A percentile compares a stretch with the other conserved stretches of the same genome.
Conservation (phyloP, 2,797 vertebrate genomes). For the Thunnus albacares region DNA sequence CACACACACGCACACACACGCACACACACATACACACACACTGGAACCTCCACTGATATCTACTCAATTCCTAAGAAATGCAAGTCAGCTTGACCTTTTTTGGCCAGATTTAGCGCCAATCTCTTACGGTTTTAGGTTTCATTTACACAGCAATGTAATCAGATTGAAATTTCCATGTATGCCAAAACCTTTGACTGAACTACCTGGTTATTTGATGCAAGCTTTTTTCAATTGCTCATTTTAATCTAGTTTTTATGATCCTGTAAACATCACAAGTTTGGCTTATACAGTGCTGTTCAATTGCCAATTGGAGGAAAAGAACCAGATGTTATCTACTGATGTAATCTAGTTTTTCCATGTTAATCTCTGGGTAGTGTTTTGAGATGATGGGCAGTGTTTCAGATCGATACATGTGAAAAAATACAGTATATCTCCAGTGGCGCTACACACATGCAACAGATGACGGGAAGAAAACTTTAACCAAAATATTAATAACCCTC, state of each 20-base stretch:
- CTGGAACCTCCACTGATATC: too few relatives aligned
- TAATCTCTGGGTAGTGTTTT: background rate
- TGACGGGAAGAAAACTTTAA: background rate
- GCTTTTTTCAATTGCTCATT: background rate
- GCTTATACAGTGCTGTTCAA: background rate
- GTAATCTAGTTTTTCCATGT: background rate
- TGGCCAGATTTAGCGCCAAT: background rate
- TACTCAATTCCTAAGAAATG: background rate
- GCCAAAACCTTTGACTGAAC: background rate
- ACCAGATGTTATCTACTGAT: background rate
- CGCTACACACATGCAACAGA: background rate
- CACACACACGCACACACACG: background rate
- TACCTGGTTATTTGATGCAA: background rate
- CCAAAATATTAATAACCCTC: background rate
- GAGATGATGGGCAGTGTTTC: background rate
- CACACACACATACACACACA: background rate
- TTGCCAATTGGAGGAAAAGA: constrained; percentile 5
- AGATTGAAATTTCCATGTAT: background rate
- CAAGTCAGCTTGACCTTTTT: background rate
- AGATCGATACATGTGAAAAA: background rate
- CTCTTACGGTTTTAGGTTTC: background rate
- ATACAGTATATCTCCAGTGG: background rate
- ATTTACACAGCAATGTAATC: background rate
- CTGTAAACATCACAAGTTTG: background rate
- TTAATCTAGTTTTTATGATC: background rate